These are phyloP conservation scores for Garra rufa DNA, from an alignment of 2,113 vertebrate genomes.

Conservation along the genomic window DNA sequence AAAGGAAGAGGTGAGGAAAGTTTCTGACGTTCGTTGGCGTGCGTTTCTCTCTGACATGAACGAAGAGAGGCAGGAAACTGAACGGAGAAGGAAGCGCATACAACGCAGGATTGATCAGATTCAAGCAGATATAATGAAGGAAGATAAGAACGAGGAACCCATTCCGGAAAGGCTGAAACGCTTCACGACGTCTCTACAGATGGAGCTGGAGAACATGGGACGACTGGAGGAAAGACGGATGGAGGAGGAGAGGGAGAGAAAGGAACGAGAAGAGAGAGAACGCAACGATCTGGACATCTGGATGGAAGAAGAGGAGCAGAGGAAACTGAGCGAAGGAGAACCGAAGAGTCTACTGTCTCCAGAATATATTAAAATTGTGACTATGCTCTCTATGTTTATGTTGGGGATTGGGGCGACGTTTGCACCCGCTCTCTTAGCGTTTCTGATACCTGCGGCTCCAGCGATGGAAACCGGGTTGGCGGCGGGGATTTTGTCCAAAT, in stretches of 20 bases:
- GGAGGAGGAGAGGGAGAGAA: not conserved
- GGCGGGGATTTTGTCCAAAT: not conserved
- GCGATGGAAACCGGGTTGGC: not conserved
- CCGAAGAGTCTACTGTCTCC: too few relatives aligned
- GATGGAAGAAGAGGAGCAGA: not conserved
- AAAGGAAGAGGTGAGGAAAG: not conserved
- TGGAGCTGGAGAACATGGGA: not conserved
- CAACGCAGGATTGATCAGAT: not conserved
- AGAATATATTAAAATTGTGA: too few relatives aligned
- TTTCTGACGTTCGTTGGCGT: not conserved
- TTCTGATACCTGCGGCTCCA: conserved; percentile 36
- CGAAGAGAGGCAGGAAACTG: not conserved
- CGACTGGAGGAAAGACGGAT: too few relatives aligned
- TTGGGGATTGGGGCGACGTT: not conserved
- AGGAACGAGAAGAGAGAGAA: not conserved
- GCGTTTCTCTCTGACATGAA: not conserved
- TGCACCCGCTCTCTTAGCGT: not conserved
- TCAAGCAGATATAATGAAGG: not conserved
- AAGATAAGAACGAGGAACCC: too few relatives aligned
- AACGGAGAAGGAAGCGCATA: not conserved
- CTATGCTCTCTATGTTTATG: not conserved
- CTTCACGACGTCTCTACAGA: not conserved
- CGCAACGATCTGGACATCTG: not conserved
- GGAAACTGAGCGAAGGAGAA: not conserved
- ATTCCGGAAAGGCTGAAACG: too few relatives aligned